Base-by-base conservation (phyloP, 2,113 vertebrate genomes). In the Bolborhynchus lineola region DNA sequence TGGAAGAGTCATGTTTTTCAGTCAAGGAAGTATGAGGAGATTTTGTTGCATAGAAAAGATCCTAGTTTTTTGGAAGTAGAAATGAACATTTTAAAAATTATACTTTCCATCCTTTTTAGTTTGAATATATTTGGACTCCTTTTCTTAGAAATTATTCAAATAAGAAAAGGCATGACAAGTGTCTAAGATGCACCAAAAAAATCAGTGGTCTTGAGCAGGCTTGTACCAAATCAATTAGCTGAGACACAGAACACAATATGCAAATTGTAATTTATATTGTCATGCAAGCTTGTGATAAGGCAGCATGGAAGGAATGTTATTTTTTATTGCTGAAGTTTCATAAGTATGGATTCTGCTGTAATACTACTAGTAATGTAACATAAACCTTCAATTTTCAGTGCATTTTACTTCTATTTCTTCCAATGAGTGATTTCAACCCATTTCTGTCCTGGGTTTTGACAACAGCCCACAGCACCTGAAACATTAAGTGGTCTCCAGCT, bases 401-500 rank as follows among this genome's bases (percentile, higher is more conserved):
- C 3, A 29, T 74, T 78, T 82, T 76, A 37, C 17, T 59, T n/a
- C 31, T 60, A 8, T 17, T 49, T 92, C 65, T 89, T 74, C 52
- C 3, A 2, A 14, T 24, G 8, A 7, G 5, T 19, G 2, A 31
- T 31, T 71, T 88, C 5, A 62, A 44, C 31, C 1, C 4, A 13
- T 35, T 72, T 71, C 72, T 59, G 9, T 10, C 41, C 37, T 16
- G 11, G 15, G 13, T 24, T 86, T 89, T 92, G 29, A 17, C 21
- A 68, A 39, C 4, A 44, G 3, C 39, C 65, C 11, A 26, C 14
- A 55, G 2, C 17, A 33, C 4, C 10, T 46, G 1, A 4, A 20
- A 57, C 9, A 7, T 12, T 62, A 6, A 0, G 0, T n/a, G 16
- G 11, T 47, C 18, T 75, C 37, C 25, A 59, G 13, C 7, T 84